A percentile compares a stretch with the other conserved stretches of the same genome.
Evolutionary conservation across 2,888 invertebrate species (phyloP).

Genomic region (Papilio gigon): DNA sequence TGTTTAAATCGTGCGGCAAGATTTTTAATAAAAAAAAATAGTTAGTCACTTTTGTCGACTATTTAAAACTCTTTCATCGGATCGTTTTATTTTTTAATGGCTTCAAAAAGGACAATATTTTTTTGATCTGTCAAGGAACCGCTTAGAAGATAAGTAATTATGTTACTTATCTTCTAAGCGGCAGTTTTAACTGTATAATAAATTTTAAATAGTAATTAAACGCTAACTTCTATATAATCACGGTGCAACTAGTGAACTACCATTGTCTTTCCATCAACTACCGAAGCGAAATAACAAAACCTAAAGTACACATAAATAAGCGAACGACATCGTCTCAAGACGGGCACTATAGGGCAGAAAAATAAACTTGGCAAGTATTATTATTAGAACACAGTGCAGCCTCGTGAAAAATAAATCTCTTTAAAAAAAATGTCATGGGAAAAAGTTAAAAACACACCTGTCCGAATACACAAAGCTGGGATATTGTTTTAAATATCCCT

Average conservation of each 20-base stretch:
- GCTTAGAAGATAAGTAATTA: neutral
- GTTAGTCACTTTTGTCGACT: constrained; percentile 37
- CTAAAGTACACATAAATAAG: constrained; percentile 75
- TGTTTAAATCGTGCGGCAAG: constrained; percentile 39
- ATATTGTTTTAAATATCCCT: constrained; percentile 79
- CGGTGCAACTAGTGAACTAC: neutral
- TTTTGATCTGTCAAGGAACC: neutral
- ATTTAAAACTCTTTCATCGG: constrained; percentile 40
- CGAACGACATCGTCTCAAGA: constrained; percentile 67
- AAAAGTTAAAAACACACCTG: constrained; percentile 77
- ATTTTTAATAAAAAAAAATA: constrained; percentile 31
- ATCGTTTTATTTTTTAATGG: constrained; percentile 42
- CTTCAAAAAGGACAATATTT: neutral
- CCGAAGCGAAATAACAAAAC: constrained; percentile 51
- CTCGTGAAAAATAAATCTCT: constrained; percentile 70
- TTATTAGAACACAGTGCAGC: constrained; percentile 63
- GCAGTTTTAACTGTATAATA: too few species aligned
- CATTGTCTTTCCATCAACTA: constrained; percentile 7
- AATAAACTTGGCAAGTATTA: constrained; percentile 65
- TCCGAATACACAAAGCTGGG: constrained; percentile 72
- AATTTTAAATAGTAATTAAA: too few species aligned
- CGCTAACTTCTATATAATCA: neutral
- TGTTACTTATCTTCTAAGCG: too few species aligned
- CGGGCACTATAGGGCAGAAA: constrained; percentile 76
- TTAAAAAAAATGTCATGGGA: constrained; percentile 56